A percentile compares a stretch with the other conserved stretches of the same genome.
These are phyloP conservation scores for Cheilosia grossa DNA, from an alignment of 2,888 invertebrate genomes.

Conservation along the genomic window DNA sequence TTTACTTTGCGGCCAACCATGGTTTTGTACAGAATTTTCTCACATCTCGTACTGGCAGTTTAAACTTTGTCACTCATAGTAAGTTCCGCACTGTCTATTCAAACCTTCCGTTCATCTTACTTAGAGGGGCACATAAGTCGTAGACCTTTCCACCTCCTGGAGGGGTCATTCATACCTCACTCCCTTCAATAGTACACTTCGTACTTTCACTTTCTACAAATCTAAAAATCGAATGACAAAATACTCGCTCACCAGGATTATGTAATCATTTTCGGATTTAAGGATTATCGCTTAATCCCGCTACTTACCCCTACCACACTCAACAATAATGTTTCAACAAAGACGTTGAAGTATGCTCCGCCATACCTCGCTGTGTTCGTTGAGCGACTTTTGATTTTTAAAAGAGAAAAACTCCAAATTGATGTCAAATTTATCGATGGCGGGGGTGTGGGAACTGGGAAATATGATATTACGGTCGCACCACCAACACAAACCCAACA, in stretches of 20 bases:
- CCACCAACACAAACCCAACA: background rate
- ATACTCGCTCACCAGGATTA: background rate
- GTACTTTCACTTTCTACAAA: background rate
- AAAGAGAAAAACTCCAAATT: background rate
- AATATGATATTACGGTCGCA: slow-evolving; percentile 4
- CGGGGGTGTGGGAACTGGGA: background rate
- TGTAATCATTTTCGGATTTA: slow-evolving; percentile 37
- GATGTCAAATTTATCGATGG: slow-evolving; percentile 24
- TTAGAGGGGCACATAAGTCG: too few relatives aligned
- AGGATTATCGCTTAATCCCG: slow-evolving; percentile 49
- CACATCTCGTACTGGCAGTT: too few relatives aligned
- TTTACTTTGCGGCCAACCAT: too few relatives aligned
- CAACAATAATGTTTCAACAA: background rate
- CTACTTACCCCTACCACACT: background rate
- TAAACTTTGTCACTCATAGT: too few relatives aligned
- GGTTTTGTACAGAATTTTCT: too few relatives aligned
- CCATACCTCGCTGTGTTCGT: background rate
- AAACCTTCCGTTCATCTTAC: background rate
- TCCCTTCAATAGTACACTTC: background rate
- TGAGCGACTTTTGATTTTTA: slow-evolving; percentile 26
- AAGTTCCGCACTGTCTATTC: too few relatives aligned
- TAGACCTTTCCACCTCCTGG: too few relatives aligned
- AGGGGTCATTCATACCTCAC: too few relatives aligned
- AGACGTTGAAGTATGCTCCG: background rate
- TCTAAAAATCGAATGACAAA: background rate